Percentiles rank a stretch among this genome's conserved stretches.
Conservation (phyloP, 1,140 invertebrate genomes). For the Polypedilum pembai region DNA sequence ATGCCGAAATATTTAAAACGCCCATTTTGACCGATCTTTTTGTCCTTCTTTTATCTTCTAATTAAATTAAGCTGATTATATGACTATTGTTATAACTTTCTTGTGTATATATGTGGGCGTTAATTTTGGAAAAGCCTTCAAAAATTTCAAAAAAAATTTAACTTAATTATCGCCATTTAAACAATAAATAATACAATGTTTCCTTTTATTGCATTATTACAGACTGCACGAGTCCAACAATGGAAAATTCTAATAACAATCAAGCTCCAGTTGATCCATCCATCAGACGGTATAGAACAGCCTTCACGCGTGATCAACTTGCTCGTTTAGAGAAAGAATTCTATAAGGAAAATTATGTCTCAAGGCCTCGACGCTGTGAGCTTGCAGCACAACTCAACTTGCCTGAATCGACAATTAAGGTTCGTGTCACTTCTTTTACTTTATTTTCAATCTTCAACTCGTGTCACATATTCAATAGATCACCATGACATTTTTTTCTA, state of each 20-base stretch:
- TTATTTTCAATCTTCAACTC: slow-evolving; percentile 1
- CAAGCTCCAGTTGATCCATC: slow-evolving; percentile 51
- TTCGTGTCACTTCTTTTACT: slow-evolving; percentile 42
- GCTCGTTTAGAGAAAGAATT: slow-evolving; percentile 95
- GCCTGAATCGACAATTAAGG: slow-evolving; percentile 98
- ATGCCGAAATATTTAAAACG: too few relatives aligned
- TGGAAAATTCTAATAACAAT: slow-evolving; percentile 35
- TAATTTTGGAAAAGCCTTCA: too few relatives aligned
- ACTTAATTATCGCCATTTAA: too few relatives aligned
- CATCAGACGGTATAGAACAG: slow-evolving; percentile 89
- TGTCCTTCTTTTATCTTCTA: too few relatives aligned
- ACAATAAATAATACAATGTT: slow-evolving; percentile 31
- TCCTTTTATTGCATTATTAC: slow-evolving; percentile 32
- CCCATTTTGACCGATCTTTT: too few relatives aligned
- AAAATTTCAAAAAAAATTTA: too few relatives aligned
- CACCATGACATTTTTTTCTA: not conserved
- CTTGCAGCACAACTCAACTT: slow-evolving; percentile 87
- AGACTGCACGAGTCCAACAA: slow-evolving; percentile 46
- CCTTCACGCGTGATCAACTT: slow-evolving; percentile 94
- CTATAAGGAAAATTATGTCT: slow-evolving; percentile 95
- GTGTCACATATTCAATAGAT: slow-evolving; percentile 12
- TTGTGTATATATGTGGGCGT: too few relatives aligned
- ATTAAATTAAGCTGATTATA: too few relatives aligned
- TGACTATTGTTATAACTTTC: too few relatives aligned
- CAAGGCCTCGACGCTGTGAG: slow-evolving; percentile 86